Evolutionary conservation across 2,113 vertebrate species (phyloP), one percentile per base, ranked within the genome.

Genomic region (Brachyhypopomus occidentalis): DNA sequence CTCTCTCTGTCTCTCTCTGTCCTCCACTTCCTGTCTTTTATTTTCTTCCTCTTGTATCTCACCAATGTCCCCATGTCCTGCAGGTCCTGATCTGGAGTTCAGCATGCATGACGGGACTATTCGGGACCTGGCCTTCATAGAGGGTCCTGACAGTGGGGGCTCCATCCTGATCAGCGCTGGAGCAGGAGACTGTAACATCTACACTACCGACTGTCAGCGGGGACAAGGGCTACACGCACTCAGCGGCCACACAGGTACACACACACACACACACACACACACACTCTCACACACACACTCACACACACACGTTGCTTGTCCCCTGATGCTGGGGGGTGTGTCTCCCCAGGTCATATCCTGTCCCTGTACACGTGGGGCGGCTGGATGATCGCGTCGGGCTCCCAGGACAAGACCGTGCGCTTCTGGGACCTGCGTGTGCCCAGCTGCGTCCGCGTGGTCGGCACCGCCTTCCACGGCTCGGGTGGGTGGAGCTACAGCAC

Each of bases 341-440:
- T 85, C 23, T 22, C 48, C 17, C 1, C 81, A 99, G 98, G 98
- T 83, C 98, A 99, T 88, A 98, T 99, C 88, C 92, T 99, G 92
- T 97, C 97, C 91, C 95, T 99, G 90, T 99, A 98, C 72, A 98
- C 98, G 0, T 99, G 97, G 97, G 96, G 96, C 2, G 97, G 98
- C 79, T 99, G 98, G 97, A 98, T 99, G 97, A 99, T 99, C 70
- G 97, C 97, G 5, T 98, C 97, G 1, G 97, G 97, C 77, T 98
- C 97, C 30, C 97, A 98, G 88, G 98, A 99, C 90, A 98, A 98
- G 89, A 99, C 97, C 0, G 97, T 99, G 83, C 94, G 97, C 72
- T 99, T 99, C 88, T 99, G 98, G 97, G 98, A 99, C 90, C 89
- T 99, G 81, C 93, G 98, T 83, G 96, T 98, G 72, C 98, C 98